Evolutionary conservation across 2,888 invertebrate genomes (phyloP), one percentile per base, ranked within the genome.

Genomic region (Rutpela maculata): DNA sequence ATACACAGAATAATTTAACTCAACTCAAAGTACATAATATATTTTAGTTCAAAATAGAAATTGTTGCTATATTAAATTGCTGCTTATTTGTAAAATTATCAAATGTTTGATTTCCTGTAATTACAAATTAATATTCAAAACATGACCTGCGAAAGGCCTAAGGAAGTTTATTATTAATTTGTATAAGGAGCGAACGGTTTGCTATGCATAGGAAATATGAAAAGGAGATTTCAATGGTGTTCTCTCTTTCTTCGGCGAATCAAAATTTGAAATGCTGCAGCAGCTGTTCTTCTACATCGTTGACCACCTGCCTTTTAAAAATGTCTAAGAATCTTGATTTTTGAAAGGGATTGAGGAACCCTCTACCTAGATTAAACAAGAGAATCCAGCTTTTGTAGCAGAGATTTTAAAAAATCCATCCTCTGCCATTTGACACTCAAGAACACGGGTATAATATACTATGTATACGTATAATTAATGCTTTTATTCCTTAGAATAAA

Each of bases 261-360:
- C 72, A 60, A 55, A 62, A 22, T 72, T 63, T 31, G 50, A 72
- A 74, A 68, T 74, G 74, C 62, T 74, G 62, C 74, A 65, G 74
- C 74, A 74, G 74, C 74, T 74, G 74, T 59, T 74, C 59, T 31
- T 60, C 17, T 17, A 50, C 22, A 50, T 19, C 60, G 60, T 74
- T 74, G 74, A 68, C 74, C 74, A 74, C 74, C 74, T 74, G 74
- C 74, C 60, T 68, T 67, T 57, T 59, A 63, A 63, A 43, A 67
- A 38, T 50, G 50, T 50, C 0, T 15, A 50, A 50, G 50, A 50
- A 50, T n/a, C 50, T n/a, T 50, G n/a, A 15, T 6, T 50, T 50
- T 50, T 50, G 50, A n/a, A 50, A 15, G 15, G n/a, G 15, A n/a
- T 50, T 50, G n/a, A n/a, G 3, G n/a, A n/a, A n/a, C 6, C n/a